phyloP scores from a whole-genome alignment of 2,797 vertebrate genomes.

The Micrastur ruficollis region DNA sequence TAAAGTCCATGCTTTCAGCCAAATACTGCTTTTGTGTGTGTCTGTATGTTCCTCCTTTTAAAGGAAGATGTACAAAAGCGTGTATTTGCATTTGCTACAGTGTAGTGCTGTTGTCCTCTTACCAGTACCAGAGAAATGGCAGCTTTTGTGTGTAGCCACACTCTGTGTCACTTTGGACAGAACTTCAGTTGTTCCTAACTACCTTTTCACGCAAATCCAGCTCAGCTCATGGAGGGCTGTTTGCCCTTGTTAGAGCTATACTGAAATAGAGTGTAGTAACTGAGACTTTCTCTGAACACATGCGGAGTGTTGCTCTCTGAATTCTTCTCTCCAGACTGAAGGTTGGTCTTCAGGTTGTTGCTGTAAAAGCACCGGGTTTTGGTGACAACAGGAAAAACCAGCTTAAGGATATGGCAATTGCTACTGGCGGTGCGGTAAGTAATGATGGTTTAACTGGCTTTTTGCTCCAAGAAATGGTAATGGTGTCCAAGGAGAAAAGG shows the following conservation, averaged over 20 bases:
- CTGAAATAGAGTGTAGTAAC: neutral
- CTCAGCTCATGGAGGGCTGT: neutral
- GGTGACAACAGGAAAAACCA: slow-evolving; percentile 98
- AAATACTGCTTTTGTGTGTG: neutral
- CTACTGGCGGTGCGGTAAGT: slow-evolving; percentile 94
- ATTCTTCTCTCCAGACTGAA: slow-evolving; percentile 82
- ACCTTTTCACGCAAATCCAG: neutral
- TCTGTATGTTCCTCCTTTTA: neutral
- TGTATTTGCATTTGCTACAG: fast-evolving
- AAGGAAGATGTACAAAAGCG: fast-evolving
- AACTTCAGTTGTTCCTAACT: neutral
- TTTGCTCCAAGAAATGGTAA: neutral
- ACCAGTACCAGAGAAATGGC: neutral
- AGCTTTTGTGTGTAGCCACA: neutral
- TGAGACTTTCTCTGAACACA: neutral
- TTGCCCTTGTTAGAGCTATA: neutral
- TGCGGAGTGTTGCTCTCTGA: neutral
- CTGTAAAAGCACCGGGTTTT: slow-evolving; percentile 96
- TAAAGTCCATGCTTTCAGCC: neutral
- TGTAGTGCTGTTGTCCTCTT: neutral
- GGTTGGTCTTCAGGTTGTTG: slow-evolving; percentile 96
- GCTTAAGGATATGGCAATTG: slow-evolving; percentile 92
- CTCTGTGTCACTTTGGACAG: fast-evolving
- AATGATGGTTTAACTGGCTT: neutral
- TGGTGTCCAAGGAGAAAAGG: neutral